A percentile compares a stretch with the other conserved stretches of the same genome.
phyloP scores from a whole-genome alignment of 2,797 vertebrate species.

The Spheniscus humboldti region DNA sequence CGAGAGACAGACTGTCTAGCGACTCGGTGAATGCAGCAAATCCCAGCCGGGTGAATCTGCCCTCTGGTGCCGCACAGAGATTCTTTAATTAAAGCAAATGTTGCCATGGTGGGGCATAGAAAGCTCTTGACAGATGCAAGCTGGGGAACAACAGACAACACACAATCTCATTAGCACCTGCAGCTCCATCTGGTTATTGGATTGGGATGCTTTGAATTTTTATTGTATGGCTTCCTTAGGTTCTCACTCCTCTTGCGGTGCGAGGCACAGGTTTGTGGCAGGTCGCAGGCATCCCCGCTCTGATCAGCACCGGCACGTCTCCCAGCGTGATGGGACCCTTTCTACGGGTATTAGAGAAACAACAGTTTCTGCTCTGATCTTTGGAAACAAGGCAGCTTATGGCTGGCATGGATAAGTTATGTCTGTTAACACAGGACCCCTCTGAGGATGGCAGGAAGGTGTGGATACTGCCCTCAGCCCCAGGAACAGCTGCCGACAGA shows the following conservation, averaged over 20 bases:
- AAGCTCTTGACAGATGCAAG: slow-evolving; percentile 5
- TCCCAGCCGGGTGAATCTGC: not conserved
- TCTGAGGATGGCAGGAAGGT: not conserved
- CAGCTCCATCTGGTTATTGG: slow-evolving; percentile 8
- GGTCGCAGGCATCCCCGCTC: not conserved
- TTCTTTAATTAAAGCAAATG: slow-evolving; percentile 45
- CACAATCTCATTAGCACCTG: slow-evolving; percentile 55
- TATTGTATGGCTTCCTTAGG: not conserved
- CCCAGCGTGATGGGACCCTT: accelerated
- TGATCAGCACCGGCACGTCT: accelerated
- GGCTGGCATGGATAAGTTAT: not conserved
- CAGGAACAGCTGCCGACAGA: not conserved
- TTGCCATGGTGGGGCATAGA: slow-evolving; percentile 47
- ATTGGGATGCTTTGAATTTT: slow-evolving; percentile 39
- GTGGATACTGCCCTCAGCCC: not conserved
- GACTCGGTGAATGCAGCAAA: not conserved
- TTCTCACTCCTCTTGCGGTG: not conserved
- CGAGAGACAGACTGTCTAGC: slow-evolving; percentile 49
- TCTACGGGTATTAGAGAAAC: not conserved
- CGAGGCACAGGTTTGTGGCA: not conserved
- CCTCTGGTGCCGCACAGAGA: not conserved
- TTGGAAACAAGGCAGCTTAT: not conserved
- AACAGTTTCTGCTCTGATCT: not conserved
- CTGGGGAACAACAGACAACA: not conserved
- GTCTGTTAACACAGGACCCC: not conserved